Evolutionary conservation across 2,888 invertebrate species (phyloP).

Genomic region (Dryadula phaetusa): DNA sequence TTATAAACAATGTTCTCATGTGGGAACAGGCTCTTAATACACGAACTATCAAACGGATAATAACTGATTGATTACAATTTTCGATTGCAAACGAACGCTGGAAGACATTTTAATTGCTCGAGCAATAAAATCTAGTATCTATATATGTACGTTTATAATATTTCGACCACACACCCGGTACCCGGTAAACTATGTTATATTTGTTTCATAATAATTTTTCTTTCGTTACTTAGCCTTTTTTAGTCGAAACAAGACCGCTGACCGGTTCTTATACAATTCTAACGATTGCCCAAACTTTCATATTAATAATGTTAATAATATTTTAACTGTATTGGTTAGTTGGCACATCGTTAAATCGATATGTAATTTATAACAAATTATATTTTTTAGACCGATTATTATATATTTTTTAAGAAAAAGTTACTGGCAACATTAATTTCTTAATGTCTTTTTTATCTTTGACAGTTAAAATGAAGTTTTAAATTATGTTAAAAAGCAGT

Average conservation of each 20-base stretch:
- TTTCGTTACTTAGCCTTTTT: slow-evolving; percentile 51
- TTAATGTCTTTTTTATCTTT: no score
- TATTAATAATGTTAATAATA: slow-evolving; percentile 9
- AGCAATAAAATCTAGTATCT: slow-evolving; percentile 48
- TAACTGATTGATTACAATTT: neutral
- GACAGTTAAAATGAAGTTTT: no score
- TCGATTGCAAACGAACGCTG: neutral
- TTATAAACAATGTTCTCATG: no score
- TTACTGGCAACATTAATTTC: neutral
- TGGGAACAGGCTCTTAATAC: no score
- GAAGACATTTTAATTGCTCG: slow-evolving; percentile 32
- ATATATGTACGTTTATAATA: slow-evolving; percentile 52
- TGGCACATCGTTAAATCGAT: slow-evolving; percentile 1
- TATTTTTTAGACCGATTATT: neutral
- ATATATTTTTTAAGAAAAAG: neutral
- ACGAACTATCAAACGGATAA: no score
- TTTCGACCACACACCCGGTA: slow-evolving; percentile 61
- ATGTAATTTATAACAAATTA: neutral
- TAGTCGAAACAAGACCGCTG: slow-evolving; percentile 31
- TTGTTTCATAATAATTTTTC: slow-evolving; percentile 49
- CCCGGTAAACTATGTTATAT: slow-evolving; percentile 42
- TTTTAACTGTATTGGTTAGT: neutral
- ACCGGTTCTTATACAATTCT: slow-evolving; percentile 33
- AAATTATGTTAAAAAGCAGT: no score
- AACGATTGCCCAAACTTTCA: slow-evolving; percentile 18